These are phyloP conservation scores for Mycalesis mineus DNA, from an alignment of 2,888 invertebrate genomes.

Conservation along the genomic window DNA sequence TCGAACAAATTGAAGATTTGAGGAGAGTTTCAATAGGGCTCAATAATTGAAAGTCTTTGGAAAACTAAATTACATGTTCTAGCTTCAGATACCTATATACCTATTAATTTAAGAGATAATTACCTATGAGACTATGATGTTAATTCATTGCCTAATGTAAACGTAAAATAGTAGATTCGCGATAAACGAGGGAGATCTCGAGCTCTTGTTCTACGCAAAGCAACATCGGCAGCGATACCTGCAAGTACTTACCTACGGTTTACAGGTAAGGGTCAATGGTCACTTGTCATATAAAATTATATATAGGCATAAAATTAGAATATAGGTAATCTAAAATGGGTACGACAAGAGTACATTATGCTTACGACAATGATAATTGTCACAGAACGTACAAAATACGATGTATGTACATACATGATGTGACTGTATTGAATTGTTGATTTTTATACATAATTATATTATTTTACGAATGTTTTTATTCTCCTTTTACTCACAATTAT, in stretches of 20 bases:
- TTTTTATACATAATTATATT: conserved; percentile 58
- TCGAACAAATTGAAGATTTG: conserved; percentile 30
- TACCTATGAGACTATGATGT: conserved; percentile 36
- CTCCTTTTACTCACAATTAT: conserved; percentile 52
- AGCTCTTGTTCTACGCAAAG: neutral
- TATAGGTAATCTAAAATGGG: conserved; percentile 54
- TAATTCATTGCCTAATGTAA: conserved; percentile 41
- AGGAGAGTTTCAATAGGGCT: conserved; percentile 23
- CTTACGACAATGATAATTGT: conserved; percentile 35
- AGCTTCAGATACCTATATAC: conserved; percentile 41
- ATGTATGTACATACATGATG: conserved; percentile 50
- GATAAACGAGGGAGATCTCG: conserved; percentile 36
- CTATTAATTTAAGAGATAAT: conserved; percentile 42
- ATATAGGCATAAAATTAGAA: conserved; percentile 33
- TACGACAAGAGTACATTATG: conserved; percentile 51
- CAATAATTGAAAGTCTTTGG: conserved; percentile 22
- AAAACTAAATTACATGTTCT: conserved; percentile 40
- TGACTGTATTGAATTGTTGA: conserved; percentile 64
- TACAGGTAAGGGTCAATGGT: conserved; percentile 3
- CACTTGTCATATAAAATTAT: conserved; percentile 45
- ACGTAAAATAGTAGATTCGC: conserved; percentile 49
- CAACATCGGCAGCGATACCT: neutral
- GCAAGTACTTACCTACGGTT: neutral
- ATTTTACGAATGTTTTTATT: conserved; percentile 60
- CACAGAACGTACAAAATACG: conserved; percentile 29